Conservation (phyloP, 2,113 vertebrate genomes). For the Monopterus albus region DNA sequence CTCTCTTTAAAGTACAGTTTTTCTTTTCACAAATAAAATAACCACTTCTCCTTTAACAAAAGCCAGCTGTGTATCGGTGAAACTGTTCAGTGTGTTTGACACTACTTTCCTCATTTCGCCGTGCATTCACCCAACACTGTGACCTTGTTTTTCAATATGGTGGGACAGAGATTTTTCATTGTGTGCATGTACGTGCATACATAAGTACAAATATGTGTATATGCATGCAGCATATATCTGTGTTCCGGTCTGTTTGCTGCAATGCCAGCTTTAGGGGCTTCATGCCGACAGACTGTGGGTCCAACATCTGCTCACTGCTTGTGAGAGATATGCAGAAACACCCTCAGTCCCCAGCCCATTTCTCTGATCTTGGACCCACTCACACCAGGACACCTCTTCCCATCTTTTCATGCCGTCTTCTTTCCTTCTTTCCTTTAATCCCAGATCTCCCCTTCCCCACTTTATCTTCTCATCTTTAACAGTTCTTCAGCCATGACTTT, state of each 20-base stretch:
- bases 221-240: not conserved
- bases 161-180: not conserved
- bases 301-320: constrained; percentile 75
- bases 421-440: constrained; percentile 9
- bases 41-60: not conserved
- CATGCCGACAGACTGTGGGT: constrained; percentile 61
- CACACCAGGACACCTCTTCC: not conserved
- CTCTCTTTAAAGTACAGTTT: not conserved
- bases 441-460: not conserved
- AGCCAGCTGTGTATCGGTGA: not conserved
- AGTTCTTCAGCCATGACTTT: no score
- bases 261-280: constrained; percentile 43
- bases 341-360: constrained; percentile 15
- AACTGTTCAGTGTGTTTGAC: constrained; percentile 2
- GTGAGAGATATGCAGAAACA: constrained; percentile 33
- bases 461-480: constrained; percentile 21
- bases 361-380: constrained; percentile 43
- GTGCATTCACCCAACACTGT: not conserved
- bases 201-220: not conserved
- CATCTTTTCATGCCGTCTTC: not conserved
- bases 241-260: constrained; percentile 25
- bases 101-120: not conserved
- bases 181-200: not conserved
- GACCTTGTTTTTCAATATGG: constrained; percentile 15
- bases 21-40: constrained; percentile 1